A percentile compares a stretch with the other conserved stretches of the same genome.
Evolutionary conservation across 2,113 vertebrate genomes (phyloP).

Genomic region (Paralichthys olivaceus): DNA sequence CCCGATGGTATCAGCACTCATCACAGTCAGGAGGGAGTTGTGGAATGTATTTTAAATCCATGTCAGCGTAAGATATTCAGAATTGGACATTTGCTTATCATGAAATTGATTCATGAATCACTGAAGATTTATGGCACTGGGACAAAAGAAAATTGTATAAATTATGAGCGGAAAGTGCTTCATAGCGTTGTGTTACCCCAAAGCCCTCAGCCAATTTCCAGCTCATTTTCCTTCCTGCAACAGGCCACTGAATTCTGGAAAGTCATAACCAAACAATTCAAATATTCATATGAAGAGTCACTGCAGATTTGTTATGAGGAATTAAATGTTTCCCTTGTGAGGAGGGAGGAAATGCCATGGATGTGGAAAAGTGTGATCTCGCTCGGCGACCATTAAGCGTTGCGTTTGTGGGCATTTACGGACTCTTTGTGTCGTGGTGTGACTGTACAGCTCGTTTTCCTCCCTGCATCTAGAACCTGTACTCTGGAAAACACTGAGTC

Average conservation of each 20-base stretch:
- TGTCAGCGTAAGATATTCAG: conserved; percentile 2
- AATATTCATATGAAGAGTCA: background rate
- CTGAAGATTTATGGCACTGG: background rate
- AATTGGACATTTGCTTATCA: background rate
- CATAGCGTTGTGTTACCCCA: no score
- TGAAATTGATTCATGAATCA: background rate
- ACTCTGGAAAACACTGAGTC: conserved; percentile 10
- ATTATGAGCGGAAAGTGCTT: background rate
- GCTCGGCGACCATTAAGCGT: no score
- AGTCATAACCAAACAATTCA: no score
- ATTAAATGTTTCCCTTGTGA: background rate
- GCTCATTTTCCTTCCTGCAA: no score
- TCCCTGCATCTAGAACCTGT: background rate
- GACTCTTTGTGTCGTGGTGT: background rate
- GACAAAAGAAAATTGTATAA: background rate
- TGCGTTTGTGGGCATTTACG: background rate
- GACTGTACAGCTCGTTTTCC: background rate
- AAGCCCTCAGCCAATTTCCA: no score
- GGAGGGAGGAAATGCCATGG: no score
- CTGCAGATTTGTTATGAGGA: background rate
- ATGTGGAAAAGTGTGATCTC: background rate
- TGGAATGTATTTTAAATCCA: conserved; percentile 23
- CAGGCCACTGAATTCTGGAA: no score
- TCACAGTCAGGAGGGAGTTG: conserved; percentile 18
- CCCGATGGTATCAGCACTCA: conserved; percentile 14